Base-by-base conservation (phyloP, 1,140 invertebrate genomes). In the Tetraneura akinire region DNA sequence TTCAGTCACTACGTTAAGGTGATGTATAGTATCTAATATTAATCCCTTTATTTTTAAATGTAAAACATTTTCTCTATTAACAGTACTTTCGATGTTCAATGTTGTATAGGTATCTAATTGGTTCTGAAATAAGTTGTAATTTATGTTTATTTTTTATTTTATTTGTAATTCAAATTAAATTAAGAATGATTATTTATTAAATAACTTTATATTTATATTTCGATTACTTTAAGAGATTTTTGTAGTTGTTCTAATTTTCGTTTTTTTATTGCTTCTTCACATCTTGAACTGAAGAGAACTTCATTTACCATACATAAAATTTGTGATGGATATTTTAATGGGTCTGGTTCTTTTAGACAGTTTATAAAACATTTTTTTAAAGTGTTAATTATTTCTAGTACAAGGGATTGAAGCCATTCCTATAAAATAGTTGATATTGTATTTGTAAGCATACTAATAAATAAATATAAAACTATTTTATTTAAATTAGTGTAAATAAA, bases 1-100 rank as follows among this genome's bases (percentile, higher is more conserved):
- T 82, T 90, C 87, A 83, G 93, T 90, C 16, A 98, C 89, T 6
- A 99, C 90, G 80, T 90, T 88, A 55, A 96, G 90, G 85, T 96
- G 92, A 88, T 98, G 94, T 81, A 98, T 95, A 0, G 94, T 92
- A 84, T 99, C 97, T 76, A 99, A 86, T 81, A 99, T 91, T n/a
- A 99, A 87, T 10, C 91, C 90, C 84, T 90, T 90, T 62, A 91
- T 85, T 85, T 93, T 93, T n/a, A 90, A 84, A 83, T 89, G 87
- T 53, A 90, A 85, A 37, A 89, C 85, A n/a, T 81, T 83, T 32
- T 82, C 80, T 26, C 81, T 64, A 81, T 82, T 82, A 57, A 83
- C 83, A 80, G 84, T 81, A 66, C 85, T 83, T 47, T 85, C 84
- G 18, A 88, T 81, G 83, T 90, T 87, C 2, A 89, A 85, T 76